Evolutionary conservation across 2,113 vertebrate genomes (phyloP).

Genomic region (Triplophysa siluroides): DNA sequence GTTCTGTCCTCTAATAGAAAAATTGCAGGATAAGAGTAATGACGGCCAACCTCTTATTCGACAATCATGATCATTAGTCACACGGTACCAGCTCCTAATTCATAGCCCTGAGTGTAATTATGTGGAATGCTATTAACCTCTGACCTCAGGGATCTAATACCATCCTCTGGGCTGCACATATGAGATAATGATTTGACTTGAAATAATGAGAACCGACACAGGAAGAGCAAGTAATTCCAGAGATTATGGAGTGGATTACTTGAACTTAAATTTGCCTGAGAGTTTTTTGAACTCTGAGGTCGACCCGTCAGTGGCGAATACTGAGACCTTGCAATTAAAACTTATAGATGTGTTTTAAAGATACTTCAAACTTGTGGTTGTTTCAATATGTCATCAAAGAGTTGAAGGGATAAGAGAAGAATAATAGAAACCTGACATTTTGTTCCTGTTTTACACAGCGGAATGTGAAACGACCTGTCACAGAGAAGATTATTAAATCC

Average conservation of each 20-base stretch:
- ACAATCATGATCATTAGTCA: slow-evolving; percentile 63
- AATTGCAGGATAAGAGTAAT: background rate
- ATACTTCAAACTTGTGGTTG: background rate
- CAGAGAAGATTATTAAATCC: background rate
- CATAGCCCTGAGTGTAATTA: slow-evolving; percentile 63
- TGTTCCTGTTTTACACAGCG: background rate
- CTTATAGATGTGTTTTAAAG: slow-evolving; percentile 22
- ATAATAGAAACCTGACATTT: background rate
- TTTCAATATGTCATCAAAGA: background rate
- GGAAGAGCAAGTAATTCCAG: background rate
- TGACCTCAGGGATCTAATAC: slow-evolving; percentile 35
- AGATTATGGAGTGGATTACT: background rate
- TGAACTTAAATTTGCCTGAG: background rate
- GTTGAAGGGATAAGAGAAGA: background rate
- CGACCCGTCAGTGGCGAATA: background rate
- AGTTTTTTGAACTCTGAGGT: background rate
- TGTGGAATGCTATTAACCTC: slow-evolving; percentile 70
- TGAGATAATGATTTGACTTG: slow-evolving; percentile 23
- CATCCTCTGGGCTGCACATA: background rate
- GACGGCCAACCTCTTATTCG: slow-evolving; percentile 29
- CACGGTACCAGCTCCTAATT: slow-evolving; percentile 57
- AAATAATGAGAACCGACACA: slow-evolving; percentile 5
- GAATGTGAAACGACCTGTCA: background rate
- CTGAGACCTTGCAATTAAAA: background rate
- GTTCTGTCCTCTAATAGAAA: background rate